Base-by-base conservation (phyloP, 2,888 invertebrate genomes). In the Euzophera pinguis region DNA sequence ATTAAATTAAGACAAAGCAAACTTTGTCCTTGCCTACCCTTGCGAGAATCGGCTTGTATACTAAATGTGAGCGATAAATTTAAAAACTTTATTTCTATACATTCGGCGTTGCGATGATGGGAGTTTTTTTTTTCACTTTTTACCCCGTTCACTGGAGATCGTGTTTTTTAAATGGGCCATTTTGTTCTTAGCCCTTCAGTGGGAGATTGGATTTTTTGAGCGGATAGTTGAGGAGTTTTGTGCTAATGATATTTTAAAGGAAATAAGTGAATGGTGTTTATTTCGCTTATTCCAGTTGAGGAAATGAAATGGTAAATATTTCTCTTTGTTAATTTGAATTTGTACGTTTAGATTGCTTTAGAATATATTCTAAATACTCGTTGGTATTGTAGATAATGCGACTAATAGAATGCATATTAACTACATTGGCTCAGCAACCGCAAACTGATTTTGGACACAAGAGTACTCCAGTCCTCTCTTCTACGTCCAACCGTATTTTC, bases 101-200 rank as follows among this genome's bases (percentile, higher is more conserved):
- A 0, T 10, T 16, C 39, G 3, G 16, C 16, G 39, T 13, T 59
- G 39, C 39, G 39, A 16, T 39, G 39, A 39, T 9, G n/a, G 59
- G 65, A 62, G 64, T 63, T 62, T 73, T 71, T 64, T 63, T 62
- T 73, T 71, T 64, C 62, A 67, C 70, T 69, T 66, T 32, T 64
- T 64, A 53, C 60, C 61, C 63, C 60, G 59, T 64, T 63, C 61
- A 62, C 60, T 62, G 63, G 64, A 39, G 29, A 13, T 49, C 17
- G 38, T 47, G 42, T 27, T 51, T 42, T 51, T 51, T 51, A 35
- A 51, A 51, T 43, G 35, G 50, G 17, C 42, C 51, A 13, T 35
- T 43, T 37, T 43, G 35, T 35, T 51, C 43, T 43, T 43, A 43
- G 29, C 49, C 49, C 39, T 41, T 32, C 38, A 50, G 49, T 38